These are phyloP conservation scores for Megalonaias nervosa DNA, from an alignment of 1,140 invertebrate genomes.

Conservation along the genomic window DNA sequence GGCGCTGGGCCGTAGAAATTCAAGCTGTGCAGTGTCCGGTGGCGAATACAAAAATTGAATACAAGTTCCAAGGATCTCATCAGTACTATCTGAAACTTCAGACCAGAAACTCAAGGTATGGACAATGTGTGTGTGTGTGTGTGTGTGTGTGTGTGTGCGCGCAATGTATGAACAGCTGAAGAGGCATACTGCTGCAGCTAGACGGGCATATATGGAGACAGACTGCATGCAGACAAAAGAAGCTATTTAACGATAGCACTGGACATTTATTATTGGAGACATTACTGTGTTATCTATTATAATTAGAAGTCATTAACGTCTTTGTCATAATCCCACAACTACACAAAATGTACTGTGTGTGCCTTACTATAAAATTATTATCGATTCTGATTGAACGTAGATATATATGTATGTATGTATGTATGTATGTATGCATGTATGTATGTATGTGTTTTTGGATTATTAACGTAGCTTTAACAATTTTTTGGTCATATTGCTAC, in stretches of 20 bases:
- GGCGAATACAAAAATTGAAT: conserved; percentile 50
- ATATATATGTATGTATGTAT: too few relatives aligned
- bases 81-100: conserved; percentile 59
- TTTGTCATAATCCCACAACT: too few relatives aligned
- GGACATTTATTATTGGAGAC: neutral
- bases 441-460: too few relatives aligned
- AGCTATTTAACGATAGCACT: neutral
- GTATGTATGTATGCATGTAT: too few relatives aligned
- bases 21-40: conserved; percentile 61
- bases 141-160: too few relatives aligned
- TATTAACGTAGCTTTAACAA: too few relatives aligned
- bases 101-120: conserved; percentile 55
- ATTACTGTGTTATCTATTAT: neutral
- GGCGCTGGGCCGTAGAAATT: conserved; percentile 56
- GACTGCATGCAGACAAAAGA: neutral
- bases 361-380: too few relatives aligned
- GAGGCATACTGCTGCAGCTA: neutral
- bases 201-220: neutral
- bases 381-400: neutral
- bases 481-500: too few relatives aligned
- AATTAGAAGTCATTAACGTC: neutral
- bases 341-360: too few relatives aligned
- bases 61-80: conserved; percentile 59
- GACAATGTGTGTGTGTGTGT: neutral
- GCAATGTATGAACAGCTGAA: conserved; percentile 35